Base-by-base conservation (phyloP, 2,888 invertebrate species). In the Tetrapedia diversipes region DNA sequence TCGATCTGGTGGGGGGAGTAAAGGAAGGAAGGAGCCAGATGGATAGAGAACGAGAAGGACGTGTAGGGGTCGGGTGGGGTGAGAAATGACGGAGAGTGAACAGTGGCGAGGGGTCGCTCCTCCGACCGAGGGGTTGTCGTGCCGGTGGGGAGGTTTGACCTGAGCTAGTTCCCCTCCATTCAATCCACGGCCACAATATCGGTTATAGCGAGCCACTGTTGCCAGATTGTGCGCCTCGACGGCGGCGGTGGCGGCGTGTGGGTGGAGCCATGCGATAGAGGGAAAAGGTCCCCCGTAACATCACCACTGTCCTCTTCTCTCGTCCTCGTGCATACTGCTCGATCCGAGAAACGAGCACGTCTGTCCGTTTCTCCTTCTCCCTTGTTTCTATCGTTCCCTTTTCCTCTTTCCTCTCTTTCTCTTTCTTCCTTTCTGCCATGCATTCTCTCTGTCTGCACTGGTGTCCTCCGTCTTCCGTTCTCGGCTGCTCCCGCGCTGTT, bases 81-180 rank as follows among this genome's bases (percentile, higher is more conserved):
- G 71, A 76, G 81, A 81, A 74, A 71, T 61, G 79, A 74, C 71
- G 73, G 66, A 61, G 79, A 80, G 68, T 43, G 78, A 71, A 71
- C 71, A 70, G 61, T 22, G 76, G 77, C 73, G 78, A 82, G 86
- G 88, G 87, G 85, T 88, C 84, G 85, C 82, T 77, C 70, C 76
- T 68, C 73, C 75, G 80, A 68, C 74, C 82, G 82, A 79, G 80
- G 85, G 84, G 85, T 85, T 86, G 85, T 74, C 86, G 79, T 71
- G 78, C 72, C 77, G 81, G 86, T 81, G 88, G 90, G 90, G 89
- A 88, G 88, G 89, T 90, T 90, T 91, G 91, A 91, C 90, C 91
- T 89, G 91, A 90, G 90, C 91, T 89, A 90, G 90, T 91, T 90
- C 91, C 91, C 91, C 91, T 91, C 91, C 91, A 89, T 91, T 91